Evolutionary conservation across 2,113 vertebrate genomes (phyloP).

Genomic region (Petroica traversi): DNA sequence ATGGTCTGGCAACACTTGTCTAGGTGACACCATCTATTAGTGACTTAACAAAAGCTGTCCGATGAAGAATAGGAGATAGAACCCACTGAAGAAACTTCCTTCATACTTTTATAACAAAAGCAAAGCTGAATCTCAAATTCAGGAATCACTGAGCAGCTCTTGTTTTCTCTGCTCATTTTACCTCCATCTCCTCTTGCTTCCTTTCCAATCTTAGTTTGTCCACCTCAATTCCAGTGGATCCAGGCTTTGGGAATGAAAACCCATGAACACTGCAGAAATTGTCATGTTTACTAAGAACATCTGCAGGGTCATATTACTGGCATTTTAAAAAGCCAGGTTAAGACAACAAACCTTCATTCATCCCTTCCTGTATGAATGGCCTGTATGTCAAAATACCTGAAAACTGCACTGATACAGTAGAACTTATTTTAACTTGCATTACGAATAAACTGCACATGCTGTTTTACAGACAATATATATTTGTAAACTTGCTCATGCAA

Average conservation of each 20-base stretch:
- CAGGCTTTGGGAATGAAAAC: background rate
- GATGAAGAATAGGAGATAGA: background rate
- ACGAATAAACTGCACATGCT: slow-evolving; percentile 79
- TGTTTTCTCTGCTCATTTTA: background rate
- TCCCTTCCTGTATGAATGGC: slow-evolving; percentile 22
- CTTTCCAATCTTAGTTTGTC: background rate
- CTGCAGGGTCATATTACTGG: background rate
- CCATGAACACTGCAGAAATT: background rate
- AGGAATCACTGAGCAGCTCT: background rate
- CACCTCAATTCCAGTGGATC: background rate
- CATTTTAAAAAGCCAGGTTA: slow-evolving; percentile 33
- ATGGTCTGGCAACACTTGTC: background rate
- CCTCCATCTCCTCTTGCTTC: background rate
- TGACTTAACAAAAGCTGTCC: background rate
- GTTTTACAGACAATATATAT: slow-evolving; percentile 80
- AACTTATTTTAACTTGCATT: slow-evolving; percentile 72
- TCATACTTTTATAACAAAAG: background rate
- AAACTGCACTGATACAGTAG: slow-evolving; percentile 69
- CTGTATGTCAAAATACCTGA: slow-evolving; percentile 66
- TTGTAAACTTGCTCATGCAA: slow-evolving; percentile 83
- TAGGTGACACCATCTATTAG: background rate
- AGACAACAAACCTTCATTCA: slow-evolving; percentile 29
- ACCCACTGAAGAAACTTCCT: background rate
- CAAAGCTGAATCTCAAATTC: background rate
- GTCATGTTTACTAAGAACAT: background rate